Percentiles rank a stretch among this genome's conserved stretches.
phyloP scores from a whole-genome alignment of 2,113 vertebrate genomes.

The Zeus faber region DNA sequence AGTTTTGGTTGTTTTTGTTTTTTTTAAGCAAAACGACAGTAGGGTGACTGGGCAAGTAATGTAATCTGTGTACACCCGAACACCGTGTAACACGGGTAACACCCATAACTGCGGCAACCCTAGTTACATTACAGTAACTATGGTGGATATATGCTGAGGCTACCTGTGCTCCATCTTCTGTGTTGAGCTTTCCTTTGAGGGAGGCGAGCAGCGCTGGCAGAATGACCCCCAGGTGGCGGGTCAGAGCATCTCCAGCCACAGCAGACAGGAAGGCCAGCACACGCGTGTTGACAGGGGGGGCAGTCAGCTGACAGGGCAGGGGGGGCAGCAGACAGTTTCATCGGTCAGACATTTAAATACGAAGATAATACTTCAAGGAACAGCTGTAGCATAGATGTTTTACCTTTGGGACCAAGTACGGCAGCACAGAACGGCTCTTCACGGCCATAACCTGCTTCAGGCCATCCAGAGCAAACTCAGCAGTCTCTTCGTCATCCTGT shows the following conservation, averaged over 20 bases:
- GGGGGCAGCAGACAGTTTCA: not conserved
- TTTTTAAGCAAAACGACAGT: too few species aligned
- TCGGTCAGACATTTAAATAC: not conserved
- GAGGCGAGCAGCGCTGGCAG: constrained; percentile 93
- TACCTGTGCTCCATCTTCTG: constrained; percentile 86
- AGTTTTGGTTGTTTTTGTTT: too few species aligned
- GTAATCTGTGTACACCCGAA: too few species aligned
- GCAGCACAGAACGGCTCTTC: constrained; percentile 96
- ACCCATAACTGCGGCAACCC: too few species aligned
- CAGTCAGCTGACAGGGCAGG: constrained; percentile 77
- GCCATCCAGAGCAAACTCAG: constrained; percentile 94
- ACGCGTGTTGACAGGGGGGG: constrained; percentile 90
- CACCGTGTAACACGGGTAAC: too few species aligned
- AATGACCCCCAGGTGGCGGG: constrained; percentile 92
- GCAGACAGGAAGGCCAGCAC: constrained; percentile 96
- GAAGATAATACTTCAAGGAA: not conserved
- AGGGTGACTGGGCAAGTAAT: too few species aligned
- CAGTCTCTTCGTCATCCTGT: constrained; percentile 85
- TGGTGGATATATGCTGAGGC: not conserved
- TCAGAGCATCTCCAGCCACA: constrained; percentile 93
- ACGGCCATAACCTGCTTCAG: constrained; percentile 98
- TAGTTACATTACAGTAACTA: not conserved
- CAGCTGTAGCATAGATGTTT: not conserved
- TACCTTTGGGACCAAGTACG: constrained; percentile 97
- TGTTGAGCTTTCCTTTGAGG: constrained; percentile 88